These are phyloP conservation scores for Xiphophorus maculatus DNA, from an alignment of 2,113 vertebrate species.

Conservation along the genomic window DNA sequence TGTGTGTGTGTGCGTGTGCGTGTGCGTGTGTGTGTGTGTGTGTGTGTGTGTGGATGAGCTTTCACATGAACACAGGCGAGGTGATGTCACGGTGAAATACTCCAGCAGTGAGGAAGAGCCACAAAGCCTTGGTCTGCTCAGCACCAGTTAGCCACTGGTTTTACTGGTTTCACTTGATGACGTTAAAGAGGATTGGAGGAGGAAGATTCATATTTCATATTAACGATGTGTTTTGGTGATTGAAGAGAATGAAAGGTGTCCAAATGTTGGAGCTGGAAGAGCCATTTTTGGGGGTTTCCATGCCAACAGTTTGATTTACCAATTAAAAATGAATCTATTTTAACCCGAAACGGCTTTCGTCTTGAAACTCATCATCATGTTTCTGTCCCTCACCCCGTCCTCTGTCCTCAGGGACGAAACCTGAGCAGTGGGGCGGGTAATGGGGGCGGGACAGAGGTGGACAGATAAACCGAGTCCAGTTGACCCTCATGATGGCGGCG, in stretches of 20 bases:
- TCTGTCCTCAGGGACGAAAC: not conserved
- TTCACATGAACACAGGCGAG: slow-evolving; percentile 6
- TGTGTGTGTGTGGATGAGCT: slow-evolving; percentile 22
- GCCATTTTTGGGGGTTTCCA: too few species aligned
- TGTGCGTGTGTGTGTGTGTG: slow-evolving; percentile 8
- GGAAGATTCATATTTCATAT: not conserved
- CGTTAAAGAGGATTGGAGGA: not conserved
- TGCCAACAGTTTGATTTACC: too few species aligned
- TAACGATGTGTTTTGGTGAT: too few species aligned
- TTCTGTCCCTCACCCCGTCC: not conserved
- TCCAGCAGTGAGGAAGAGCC: not conserved
- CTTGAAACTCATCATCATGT: not conserved
- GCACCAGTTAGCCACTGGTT: not conserved
- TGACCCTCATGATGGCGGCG: not conserved
- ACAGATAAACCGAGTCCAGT: not conserved
- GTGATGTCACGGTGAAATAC: not conserved
- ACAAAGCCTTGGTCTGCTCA: not conserved
- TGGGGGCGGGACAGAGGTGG: not conserved
- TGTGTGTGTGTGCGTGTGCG: slow-evolving; percentile 20
- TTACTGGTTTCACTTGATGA: not conserved
- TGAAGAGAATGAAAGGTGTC: not conserved
- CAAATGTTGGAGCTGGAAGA: too few species aligned
- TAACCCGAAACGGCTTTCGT: not conserved
- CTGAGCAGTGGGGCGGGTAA: not conserved
- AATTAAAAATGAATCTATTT: not conserved